phyloP scores from a whole-genome alignment of 2,113 vertebrate genomes.

The Lamprotornis superbus region DNA sequence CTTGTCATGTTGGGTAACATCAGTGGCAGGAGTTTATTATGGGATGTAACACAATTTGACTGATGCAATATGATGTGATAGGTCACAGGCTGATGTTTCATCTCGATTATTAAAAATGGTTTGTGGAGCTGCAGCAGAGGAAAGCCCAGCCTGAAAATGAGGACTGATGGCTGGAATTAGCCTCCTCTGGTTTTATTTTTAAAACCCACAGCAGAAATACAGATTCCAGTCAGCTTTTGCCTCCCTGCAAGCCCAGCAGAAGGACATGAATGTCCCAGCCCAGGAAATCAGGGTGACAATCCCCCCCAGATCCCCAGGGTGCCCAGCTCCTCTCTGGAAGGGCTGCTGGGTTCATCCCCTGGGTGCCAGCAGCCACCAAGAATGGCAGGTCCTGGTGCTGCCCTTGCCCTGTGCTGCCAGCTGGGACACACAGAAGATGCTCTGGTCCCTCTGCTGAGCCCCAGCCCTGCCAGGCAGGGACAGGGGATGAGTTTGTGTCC shows the following conservation, averaged over 20 bases:
- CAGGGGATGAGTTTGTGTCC: fast-evolving
- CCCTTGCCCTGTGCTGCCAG: fast-evolving
- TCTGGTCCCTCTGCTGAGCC: not conserved
- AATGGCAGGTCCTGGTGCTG: not conserved
- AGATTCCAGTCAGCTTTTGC: not conserved
- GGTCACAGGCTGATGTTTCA: constrained; percentile 52
- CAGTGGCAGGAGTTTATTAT: constrained; percentile 45
- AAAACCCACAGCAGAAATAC: not conserved
- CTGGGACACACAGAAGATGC: fast-evolving
- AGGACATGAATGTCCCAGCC: not conserved
- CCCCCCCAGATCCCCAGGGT: fast-evolving
- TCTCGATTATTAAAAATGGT: constrained; percentile 40
- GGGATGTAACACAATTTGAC: constrained; percentile 49
- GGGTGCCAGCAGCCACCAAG: not conserved
- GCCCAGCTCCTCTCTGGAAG: not conserved
- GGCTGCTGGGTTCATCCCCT: not conserved
- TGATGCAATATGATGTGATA: constrained; percentile 65
- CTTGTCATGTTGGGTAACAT: constrained; percentile 53
- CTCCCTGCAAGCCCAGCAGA: not conserved
- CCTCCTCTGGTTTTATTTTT: not conserved
- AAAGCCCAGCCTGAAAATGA: not conserved
- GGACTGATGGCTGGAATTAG: not conserved
- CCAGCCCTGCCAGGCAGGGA: not conserved
- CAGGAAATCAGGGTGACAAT: not conserved
- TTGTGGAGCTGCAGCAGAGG: not conserved